Percentiles rank a stretch among this genome's conserved stretches.
These are phyloP conservation scores for Matsumyia berberina DNA, from an alignment of 2,888 invertebrate species.

Conservation along the genomic window DNA sequence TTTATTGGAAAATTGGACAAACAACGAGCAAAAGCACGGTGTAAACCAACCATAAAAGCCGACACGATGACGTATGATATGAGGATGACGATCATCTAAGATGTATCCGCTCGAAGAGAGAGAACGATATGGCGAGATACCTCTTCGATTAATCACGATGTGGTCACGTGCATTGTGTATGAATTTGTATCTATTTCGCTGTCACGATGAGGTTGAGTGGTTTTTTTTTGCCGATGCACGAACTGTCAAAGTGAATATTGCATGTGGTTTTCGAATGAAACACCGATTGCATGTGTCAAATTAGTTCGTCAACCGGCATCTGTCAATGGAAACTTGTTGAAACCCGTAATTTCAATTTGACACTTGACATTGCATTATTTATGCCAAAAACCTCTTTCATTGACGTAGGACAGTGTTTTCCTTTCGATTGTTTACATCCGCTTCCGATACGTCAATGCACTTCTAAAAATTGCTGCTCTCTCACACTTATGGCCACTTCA, in stretches of 20 bases:
- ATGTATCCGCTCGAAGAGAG: background rate
- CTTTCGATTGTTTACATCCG: background rate
- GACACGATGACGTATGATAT: constrained; percentile 21
- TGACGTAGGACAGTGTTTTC: constrained; percentile 9
- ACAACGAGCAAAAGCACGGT: background rate
- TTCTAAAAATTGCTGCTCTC: background rate
- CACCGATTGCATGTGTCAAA: too few species aligned
- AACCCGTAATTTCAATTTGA: background rate
- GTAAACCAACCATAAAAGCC: background rate
- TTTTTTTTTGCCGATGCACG: background rate
- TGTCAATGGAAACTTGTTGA: too few species aligned
- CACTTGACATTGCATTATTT: constrained; percentile 5
- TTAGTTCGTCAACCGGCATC: too few species aligned
- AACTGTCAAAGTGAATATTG: background rate
- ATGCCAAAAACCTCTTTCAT: constrained; percentile 12
- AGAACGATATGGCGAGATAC: background rate
- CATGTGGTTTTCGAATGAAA: background rate
- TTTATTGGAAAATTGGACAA: background rate
- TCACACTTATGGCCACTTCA: too few species aligned
- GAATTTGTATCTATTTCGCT: background rate
- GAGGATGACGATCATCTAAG: background rate
- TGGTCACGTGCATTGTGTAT: constrained; percentile 13
- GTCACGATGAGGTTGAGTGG: background rate
- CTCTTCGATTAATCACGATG: constrained; percentile 30
- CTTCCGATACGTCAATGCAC: constrained; percentile 6